Percentiles rank a stretch among this genome's conserved stretches.
phyloP scores from a whole-genome alignment of 2,797 vertebrate genomes.

The Semaprochilodus insignis region DNA sequence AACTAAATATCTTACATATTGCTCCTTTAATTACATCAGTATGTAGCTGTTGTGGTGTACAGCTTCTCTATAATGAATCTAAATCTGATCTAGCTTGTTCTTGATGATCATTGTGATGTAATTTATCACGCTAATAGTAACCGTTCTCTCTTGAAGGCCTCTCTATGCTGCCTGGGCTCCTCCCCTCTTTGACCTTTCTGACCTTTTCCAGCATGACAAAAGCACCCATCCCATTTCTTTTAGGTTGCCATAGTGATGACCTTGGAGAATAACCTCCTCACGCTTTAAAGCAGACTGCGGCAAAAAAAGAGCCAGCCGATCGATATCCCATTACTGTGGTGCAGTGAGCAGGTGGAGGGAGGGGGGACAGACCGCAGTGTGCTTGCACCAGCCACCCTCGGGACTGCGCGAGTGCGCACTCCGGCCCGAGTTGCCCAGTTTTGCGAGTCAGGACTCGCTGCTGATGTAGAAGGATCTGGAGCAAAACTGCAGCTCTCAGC shows the following conservation, averaged over 20 bases:
- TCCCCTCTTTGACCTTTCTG: conserved; percentile 51
- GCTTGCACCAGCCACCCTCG: conserved; percentile 74
- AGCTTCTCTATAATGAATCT: too few relatives aligned
- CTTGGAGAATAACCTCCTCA: conserved; percentile 72
- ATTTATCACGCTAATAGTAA: conserved; percentile 1
- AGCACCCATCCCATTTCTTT: conserved; percentile 69
- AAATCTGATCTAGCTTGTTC: too few relatives aligned
- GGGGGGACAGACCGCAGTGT: conserved; percentile 75
- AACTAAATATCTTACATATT: too few relatives aligned
- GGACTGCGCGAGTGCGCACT: conserved; percentile 64
- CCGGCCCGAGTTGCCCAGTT: conserved; percentile 17
- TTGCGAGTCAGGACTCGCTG: conserved; percentile 48
- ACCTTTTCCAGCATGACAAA: conserved; percentile 68
- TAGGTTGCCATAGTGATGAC: conserved; percentile 81
- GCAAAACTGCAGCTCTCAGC: conserved; percentile 35
- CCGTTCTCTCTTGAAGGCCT: too few relatives aligned
- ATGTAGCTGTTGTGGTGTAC: too few relatives aligned
- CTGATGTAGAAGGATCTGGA: conserved; percentile 37
- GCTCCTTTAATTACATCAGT: too few relatives aligned
- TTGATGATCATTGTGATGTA: conserved; percentile 30
- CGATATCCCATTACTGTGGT: conserved; percentile 85
- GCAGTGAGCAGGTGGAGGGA: conserved; percentile 64
- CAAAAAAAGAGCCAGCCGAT: conserved; percentile 73
- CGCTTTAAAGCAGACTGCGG: conserved; percentile 76
- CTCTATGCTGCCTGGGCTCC: background rate